These are phyloP conservation scores for Drosophila trapezifrons DNA, from an alignment of 1,140 invertebrate genomes.

Conservation along the genomic window DNA sequence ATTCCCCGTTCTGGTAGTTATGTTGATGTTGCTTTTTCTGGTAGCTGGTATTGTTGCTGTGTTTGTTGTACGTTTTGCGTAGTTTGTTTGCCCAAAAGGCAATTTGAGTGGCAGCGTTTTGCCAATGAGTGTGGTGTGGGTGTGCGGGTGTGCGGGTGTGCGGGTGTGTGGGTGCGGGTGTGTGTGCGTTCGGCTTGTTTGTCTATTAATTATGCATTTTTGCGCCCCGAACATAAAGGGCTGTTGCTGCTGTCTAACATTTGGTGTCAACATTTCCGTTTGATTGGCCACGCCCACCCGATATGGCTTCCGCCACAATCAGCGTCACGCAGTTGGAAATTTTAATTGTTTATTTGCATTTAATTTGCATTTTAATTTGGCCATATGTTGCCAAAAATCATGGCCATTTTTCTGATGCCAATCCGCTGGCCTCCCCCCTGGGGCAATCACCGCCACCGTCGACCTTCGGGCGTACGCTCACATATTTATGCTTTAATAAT, in stretches of 20 bases:
- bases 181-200: conserved; percentile 48
- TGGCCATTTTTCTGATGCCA: conserved; percentile 3
- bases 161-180: too few relatives aligned
- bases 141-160: background rate
- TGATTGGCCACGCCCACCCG: conserved; percentile 58
- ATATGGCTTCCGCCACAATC: conserved; percentile 46
- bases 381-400: conserved; percentile 75
- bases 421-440: background rate
- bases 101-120: conserved; percentile 35
- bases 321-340: conserved; percentile 52
- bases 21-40: conserved; percentile 35
- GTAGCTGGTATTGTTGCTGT: conserved; percentile 34
- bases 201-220: conserved; percentile 74
- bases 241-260: conserved; percentile 13
- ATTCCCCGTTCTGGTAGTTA: background rate
- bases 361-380: conserved; percentile 76
- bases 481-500: conserved; percentile 45
- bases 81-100: conserved; percentile 53
- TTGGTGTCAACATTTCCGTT: conserved; percentile 40
- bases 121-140: conserved; percentile 2
- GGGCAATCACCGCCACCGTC: conserved; percentile 2
- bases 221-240: conserved; percentile 12
- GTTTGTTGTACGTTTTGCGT: conserved; percentile 27
- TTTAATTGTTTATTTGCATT: conserved; percentile 80
- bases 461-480: background rate